Evolutionary conservation across 2,797 vertebrate genomes (phyloP).

Genomic region (Urosaurus nigricauda): DNA sequence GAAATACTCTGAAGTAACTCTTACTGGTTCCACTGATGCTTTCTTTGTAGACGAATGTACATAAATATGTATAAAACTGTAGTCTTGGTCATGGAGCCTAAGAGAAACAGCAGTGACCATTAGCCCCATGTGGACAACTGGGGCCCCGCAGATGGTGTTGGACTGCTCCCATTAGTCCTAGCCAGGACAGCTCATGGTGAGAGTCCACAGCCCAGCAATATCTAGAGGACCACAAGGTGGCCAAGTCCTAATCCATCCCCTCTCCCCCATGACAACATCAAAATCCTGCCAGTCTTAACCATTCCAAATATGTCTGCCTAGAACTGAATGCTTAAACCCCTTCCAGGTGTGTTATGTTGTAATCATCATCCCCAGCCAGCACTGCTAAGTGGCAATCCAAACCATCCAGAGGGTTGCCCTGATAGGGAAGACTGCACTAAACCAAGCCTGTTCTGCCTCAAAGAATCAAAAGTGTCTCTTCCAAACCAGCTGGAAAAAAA

Average conservation of each 20-base stretch:
- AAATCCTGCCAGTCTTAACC: not conserved
- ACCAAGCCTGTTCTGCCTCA: not conserved
- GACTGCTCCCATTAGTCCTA: not conserved
- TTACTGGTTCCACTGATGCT: not conserved
- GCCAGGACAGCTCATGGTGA: too few relatives aligned
- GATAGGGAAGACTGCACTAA: too few relatives aligned
- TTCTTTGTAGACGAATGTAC: not conserved
- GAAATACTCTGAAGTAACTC: not conserved
- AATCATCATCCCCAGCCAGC: not conserved
- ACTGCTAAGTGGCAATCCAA: not conserved
- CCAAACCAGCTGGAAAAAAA: not conserved
- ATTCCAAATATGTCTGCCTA: not conserved
- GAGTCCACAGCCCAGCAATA: not conserved
- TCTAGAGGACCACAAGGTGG: not conserved
- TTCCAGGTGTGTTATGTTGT: not conserved
- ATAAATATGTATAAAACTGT: not conserved
- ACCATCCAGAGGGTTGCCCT: not conserved
- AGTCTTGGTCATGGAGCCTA: not conserved
- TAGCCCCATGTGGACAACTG: not conserved
- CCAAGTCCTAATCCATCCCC: not conserved
- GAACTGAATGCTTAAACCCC: not conserved
- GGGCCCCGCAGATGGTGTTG: not conserved
- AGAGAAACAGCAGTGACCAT: not conserved
- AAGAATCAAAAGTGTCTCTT: not conserved
- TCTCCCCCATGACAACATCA: too few relatives aligned